Evolutionary conservation across 1,140 invertebrate species (phyloP).

Genomic region (Sarcophaga bullata): DNA sequence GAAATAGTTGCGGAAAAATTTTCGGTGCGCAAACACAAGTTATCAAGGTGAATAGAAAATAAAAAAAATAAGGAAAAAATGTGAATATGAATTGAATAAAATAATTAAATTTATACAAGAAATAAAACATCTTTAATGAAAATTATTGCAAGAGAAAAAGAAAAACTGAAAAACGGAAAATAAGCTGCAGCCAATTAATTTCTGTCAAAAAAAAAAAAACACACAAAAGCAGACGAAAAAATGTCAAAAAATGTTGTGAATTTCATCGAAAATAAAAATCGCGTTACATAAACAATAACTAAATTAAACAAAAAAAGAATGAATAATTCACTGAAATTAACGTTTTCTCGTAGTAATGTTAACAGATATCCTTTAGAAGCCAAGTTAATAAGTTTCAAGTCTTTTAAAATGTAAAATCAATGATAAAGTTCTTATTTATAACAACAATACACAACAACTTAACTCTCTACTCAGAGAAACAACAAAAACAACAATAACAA

Average conservation of each 20-base stretch:
- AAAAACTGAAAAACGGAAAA: no score
- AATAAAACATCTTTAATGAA: no score
- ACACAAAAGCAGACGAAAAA: no score
- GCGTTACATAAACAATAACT: constrained; percentile 28
- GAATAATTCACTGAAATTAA: neutral
- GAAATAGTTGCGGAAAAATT: constrained; percentile 37
- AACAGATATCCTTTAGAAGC: no score
- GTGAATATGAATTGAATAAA: no score
- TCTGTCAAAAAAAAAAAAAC: no score
- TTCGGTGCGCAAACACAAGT: constrained; percentile 23
- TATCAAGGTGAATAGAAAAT: neutral
- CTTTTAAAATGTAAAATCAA: constrained; percentile 17
- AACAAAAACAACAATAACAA: neutral
- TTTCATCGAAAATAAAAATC: neutral
- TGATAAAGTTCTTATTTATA: neutral
- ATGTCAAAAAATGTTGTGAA: neutral
- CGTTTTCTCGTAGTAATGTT: no score
- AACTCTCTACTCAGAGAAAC: no score
- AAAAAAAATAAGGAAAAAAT: neutral
- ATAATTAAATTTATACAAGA: no score
- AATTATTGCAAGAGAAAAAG: no score
- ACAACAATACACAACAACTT: no score
- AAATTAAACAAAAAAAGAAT: neutral
- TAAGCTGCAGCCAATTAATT: no score
- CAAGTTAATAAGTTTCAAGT: neutral